Evolutionary conservation across 2,797 vertebrate species (phyloP).

Genomic region (Columba guinea): DNA sequence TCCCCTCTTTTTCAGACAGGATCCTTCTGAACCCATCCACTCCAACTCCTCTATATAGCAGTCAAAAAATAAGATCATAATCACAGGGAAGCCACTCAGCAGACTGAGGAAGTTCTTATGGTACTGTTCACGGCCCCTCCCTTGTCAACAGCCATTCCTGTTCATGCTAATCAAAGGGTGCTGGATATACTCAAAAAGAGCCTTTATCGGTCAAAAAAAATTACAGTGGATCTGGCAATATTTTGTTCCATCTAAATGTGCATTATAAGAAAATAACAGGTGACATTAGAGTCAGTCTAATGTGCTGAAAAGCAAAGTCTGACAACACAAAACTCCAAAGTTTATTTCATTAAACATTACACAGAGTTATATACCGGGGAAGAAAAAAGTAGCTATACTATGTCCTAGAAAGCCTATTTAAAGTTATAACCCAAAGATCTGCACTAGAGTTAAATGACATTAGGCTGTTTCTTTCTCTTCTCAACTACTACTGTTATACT

Average conservation of each 20-base stretch:
- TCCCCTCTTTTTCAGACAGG: background rate
- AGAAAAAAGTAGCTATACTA: background rate
- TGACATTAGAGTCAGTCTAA: background rate
- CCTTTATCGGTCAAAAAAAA: background rate
- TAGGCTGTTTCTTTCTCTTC: slow-evolving; percentile 33
- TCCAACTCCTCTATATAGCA: background rate
- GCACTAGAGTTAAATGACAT: background rate
- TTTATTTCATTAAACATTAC: background rate
- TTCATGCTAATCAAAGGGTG: background rate
- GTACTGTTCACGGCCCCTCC: background rate
- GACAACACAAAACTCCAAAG: background rate
- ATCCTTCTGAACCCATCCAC: background rate
- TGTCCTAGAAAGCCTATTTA: slow-evolving; percentile 11
- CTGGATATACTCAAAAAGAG: background rate
- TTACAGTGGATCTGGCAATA: background rate
- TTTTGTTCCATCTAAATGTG: background rate
- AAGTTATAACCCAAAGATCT: background rate
- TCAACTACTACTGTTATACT: slow-evolving; percentile 40
- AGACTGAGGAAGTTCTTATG: background rate
- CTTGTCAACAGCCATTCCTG: background rate
- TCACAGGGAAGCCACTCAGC: background rate
- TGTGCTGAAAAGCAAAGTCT: background rate
- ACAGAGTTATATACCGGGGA: background rate
- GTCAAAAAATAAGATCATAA: background rate
- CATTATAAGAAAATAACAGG: background rate